phyloP scores from a whole-genome alignment of 2,797 vertebrate species.

The Myotis myotis region DNA sequence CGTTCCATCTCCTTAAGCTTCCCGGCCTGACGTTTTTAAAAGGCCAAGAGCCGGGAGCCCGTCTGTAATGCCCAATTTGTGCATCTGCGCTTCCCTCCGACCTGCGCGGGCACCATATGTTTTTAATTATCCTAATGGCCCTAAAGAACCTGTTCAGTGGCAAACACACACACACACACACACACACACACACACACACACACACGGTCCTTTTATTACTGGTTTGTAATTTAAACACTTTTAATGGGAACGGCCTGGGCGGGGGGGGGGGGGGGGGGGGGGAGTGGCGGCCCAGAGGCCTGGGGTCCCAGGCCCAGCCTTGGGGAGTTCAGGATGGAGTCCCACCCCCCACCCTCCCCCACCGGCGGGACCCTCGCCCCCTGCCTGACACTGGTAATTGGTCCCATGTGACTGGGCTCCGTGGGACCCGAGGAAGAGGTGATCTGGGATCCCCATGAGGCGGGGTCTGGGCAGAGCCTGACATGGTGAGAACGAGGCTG shows the following conservation, averaged over 20 bases:
- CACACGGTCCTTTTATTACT: constrained; percentile 88
- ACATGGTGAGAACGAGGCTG: constrained; percentile 59
- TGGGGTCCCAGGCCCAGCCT: constrained; percentile 83
- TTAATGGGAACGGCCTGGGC: constrained; percentile 86
- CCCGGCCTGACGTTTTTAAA: constrained; percentile 79
- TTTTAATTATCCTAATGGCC: constrained; percentile 95
- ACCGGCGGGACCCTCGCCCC: constrained; percentile 79
- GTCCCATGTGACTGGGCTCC: constrained; percentile 85
- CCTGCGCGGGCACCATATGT: constrained; percentile 91
- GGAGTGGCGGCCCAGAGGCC: constrained; percentile 83
- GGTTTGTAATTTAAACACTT: constrained; percentile 88
- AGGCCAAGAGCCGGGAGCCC: constrained; percentile 84
- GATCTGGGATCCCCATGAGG: constrained; percentile 79
- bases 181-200: constrained; percentile 87
- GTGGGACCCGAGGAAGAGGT: constrained; percentile 83
- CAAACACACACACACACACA: constrained; percentile 88
- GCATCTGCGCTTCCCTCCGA: constrained; percentile 90
- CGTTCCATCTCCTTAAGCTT: constrained; percentile 79
- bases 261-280: constrained; percentile 79
- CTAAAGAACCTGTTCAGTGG: constrained; percentile 92
- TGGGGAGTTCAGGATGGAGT: constrained; percentile 83
- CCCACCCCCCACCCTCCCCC: constrained; percentile 80
- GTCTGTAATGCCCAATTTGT: constrained; percentile 92
- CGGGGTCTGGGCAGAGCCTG: constrained; percentile 53
- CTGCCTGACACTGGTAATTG: constrained; percentile 88